phyloP scores from a whole-genome alignment of 2,797 vertebrate species.

The Neoniphon sammara region DNA sequence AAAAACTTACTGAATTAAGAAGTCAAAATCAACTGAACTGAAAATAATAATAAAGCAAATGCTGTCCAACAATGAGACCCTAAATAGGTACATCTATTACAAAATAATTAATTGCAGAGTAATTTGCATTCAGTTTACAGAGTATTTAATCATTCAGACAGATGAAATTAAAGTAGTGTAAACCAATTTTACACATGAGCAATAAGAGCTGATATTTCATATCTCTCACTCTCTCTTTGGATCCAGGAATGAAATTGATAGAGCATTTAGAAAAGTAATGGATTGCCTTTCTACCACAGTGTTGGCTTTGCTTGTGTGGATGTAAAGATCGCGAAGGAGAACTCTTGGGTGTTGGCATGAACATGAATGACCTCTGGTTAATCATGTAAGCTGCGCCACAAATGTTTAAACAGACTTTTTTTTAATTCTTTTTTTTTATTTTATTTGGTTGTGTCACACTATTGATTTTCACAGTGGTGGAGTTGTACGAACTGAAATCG shows the following conservation, averaged over 20 bases:
- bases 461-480: background rate
- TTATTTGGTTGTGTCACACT: slow-evolving; percentile 3
- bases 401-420: background rate
- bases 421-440: background rate
- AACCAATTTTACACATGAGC: slow-evolving; percentile 63
- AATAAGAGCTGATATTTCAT: slow-evolving; percentile 41
- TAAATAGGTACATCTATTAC: slow-evolving; percentile 12
- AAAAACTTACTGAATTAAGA: slow-evolving; percentile 4
- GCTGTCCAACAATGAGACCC: slow-evolving; percentile 12
- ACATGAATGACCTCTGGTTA: slow-evolving; percentile 4
- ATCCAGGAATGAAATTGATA: slow-evolving; percentile 16
- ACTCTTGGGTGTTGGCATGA: too few species aligned
- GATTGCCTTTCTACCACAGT: background rate
- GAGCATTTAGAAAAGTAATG: background rate
- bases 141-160: slow-evolving; percentile 44
- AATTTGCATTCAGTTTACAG: slow-evolving; percentile 16
- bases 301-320: background rate
- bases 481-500: slow-evolving; percentile 4
- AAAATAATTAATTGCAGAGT: slow-evolving; percentile 27
- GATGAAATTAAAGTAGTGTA: slow-evolving; percentile 48
- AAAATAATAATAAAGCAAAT: slow-evolving; percentile 38
- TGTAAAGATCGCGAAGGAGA: too few species aligned
- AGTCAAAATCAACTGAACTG: slow-evolving; percentile 9
- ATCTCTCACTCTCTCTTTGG: slow-evolving; percentile 19
- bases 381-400: background rate